Conservation (phyloP, 2,888 invertebrate genomes). For the Volucella inanis region DNA sequence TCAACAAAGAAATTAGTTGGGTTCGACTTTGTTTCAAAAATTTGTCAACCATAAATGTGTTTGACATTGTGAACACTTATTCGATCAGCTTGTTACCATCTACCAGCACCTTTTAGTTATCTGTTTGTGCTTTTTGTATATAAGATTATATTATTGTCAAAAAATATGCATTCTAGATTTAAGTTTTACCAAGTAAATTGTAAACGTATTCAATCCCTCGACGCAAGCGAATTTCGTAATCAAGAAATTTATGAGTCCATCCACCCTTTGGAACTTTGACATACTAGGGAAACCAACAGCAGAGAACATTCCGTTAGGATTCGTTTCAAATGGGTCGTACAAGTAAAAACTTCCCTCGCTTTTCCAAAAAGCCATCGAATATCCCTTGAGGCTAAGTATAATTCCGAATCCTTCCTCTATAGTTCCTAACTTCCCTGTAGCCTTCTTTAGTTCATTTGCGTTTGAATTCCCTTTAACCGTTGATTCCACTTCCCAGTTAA, state of each 20-base stretch:
- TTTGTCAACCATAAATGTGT: too few relatives aligned
- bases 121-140: too few relatives aligned
- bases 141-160: too few relatives aligned
- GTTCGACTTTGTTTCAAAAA: too few relatives aligned
- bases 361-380: constrained; percentile 83
- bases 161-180: too few relatives aligned
- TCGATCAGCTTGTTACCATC: too few relatives aligned
- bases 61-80: too few relatives aligned
- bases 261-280: constrained; percentile 79
- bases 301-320: constrained; percentile 80
- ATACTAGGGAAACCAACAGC: constrained; percentile 81
- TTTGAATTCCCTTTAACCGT: constrained; percentile 38
- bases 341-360: constrained; percentile 81
- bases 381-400: constrained; percentile 81
- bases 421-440: constrained; percentile 44
- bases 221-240: constrained; percentile 78
- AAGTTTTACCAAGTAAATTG: constrained; percentile 68
- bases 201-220: constrained; percentile 60
- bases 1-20: too few relatives aligned
- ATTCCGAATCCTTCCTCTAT: constrained; percentile 77
- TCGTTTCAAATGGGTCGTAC: constrained; percentile 83
- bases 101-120: too few relatives aligned
- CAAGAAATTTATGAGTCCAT: constrained; percentile 78
- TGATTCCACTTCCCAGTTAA: constrained; percentile 48
- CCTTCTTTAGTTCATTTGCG: constrained; percentile 50